Base-by-base conservation (phyloP, 1,140 invertebrate genomes). In the Teleogryllus occipitalis region DNA sequence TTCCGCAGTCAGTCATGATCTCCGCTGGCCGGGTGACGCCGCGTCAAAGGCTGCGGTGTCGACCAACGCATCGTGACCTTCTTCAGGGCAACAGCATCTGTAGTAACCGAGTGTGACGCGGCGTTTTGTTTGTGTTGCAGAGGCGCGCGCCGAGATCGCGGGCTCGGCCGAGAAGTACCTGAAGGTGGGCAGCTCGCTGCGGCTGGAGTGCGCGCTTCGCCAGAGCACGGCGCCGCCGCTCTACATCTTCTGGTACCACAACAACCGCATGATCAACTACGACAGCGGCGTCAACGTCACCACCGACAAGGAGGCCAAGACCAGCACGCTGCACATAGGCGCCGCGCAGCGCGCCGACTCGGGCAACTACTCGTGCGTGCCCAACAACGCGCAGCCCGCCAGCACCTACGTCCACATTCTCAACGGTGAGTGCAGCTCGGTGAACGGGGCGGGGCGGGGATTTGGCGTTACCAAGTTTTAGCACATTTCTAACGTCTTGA, bases 191-290 rank as follows among this genome's bases (percentile, higher is more conserved):
- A 95, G 93, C 49, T 93, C 93, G 82, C 86, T 97, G 81, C 90
- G 93, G 78, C 87, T 97, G 48, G 91, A 93, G 77, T 97, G 95
- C 83, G 89, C 90, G 75, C 91, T 96, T 10, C 90, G 92, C 82
- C 91, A 94, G 81, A 94, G 93, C 76, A 96, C 95, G 4, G 94
- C 95, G 83, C 90, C 91, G 5, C 94, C 94, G 1, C 92, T 92
- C 14, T 96, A 93, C 84, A 90, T 96, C 65, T 96, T 96, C 88
- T 96, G 95, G 95, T 97, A 95, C 86, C 95, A 96, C 86, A 94
- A 95, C 85, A 93, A 93, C 83, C 89, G 93, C 80, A 95, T 96
- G 94, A 94, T 96, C 85, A 96, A 95, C 87, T 96, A 95, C 85
- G 95, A 96, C 86, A 88, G 91, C 78, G 94, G 94, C 54, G 92